Evolutionary conservation across 1,140 invertebrate species (phyloP).

Genomic region (Drosophila guanche): DNA sequence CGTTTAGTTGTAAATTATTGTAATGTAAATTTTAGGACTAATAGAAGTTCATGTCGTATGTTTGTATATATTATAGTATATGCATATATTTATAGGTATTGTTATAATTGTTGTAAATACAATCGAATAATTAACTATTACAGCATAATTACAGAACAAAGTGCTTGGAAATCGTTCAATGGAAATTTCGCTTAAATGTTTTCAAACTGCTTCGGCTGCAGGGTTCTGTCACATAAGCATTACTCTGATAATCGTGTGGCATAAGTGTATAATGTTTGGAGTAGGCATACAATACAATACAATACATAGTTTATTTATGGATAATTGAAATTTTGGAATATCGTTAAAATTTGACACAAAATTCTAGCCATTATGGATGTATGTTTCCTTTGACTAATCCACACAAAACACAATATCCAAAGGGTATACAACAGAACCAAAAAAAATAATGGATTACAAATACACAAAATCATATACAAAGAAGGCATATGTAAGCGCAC

Average conservation of each 20-base stretch:
- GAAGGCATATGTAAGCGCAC: conserved; percentile 32
- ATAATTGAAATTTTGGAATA: conserved; percentile 48
- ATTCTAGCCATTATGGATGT: conserved; percentile 3
- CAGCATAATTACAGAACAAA: conserved; percentile 60
- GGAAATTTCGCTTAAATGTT: conserved; percentile 14
- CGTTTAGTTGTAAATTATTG: conserved; percentile 76
- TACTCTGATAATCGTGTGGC: conserved; percentile 25
- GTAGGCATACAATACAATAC: conserved; percentile 34
- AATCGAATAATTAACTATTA: conserved; percentile 76
- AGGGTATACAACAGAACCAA: conserved; percentile 1
- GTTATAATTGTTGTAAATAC: conserved; percentile 73
- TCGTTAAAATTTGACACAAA: conserved; percentile 57
- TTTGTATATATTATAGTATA: conserved; percentile 28
- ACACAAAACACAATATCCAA: conserved; percentile 1
- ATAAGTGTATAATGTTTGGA: conserved; percentile 39
- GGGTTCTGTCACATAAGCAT: conserved; percentile 3
- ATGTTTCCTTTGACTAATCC: conserved; percentile 26
- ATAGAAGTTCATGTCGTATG: conserved; percentile 60
- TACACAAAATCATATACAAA: conserved; percentile 20
- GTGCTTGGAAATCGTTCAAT: conserved; percentile 45
- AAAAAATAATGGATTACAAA: conserved; percentile 19
- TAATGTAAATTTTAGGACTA: conserved; percentile 68
- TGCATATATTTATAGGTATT: conserved; percentile 51
- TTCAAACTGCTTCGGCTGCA: conserved; percentile 23
- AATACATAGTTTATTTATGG: conserved; percentile 26